These are phyloP conservation scores for Hippotragus niger DNA, from an alignment of 2,113 vertebrate species.

Conservation along the genomic window DNA sequence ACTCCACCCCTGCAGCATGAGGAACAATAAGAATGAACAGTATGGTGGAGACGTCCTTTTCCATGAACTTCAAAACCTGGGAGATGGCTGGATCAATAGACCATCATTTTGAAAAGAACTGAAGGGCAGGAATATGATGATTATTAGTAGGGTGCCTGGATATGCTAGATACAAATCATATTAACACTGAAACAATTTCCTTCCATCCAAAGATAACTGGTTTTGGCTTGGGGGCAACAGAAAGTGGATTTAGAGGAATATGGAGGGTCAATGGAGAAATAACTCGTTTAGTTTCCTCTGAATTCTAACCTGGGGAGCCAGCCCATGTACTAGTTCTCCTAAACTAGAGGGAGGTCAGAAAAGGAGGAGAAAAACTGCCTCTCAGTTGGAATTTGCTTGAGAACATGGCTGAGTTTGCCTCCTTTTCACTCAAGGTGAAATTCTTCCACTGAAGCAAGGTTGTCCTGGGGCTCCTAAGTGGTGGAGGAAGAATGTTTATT, in stretches of 20 bases:
- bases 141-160: neutral
- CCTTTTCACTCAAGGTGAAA: neutral
- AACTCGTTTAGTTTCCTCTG: neutral
- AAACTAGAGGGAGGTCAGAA: neutral
- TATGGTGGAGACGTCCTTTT: neutral
- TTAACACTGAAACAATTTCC: neutral
- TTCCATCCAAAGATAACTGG: neutral
- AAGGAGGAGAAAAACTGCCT: neutral
- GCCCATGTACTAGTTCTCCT: neutral
- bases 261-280: neutral
- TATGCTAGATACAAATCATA: neutral
- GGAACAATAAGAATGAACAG: neutral
- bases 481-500: slow-evolving; percentile 54
- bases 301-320: neutral
- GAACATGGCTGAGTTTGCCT: neutral
- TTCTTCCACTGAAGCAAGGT: neutral
- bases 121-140: neutral
- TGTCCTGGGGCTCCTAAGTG: neutral
- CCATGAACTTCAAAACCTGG: neutral
- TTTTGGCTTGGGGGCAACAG: slow-evolving; percentile 31
- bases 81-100: slow-evolving; percentile 32
- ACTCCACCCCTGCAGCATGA: too few relatives aligned
- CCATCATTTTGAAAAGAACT: slow-evolving; percentile 27
- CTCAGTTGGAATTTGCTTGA: neutral
- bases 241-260: slow-evolving; percentile 24